Evolutionary conservation across 1,140 invertebrate genomes (phyloP), one percentile per base, ranked within the genome.

Genomic region (Anoplolepis gracilipes): DNA sequence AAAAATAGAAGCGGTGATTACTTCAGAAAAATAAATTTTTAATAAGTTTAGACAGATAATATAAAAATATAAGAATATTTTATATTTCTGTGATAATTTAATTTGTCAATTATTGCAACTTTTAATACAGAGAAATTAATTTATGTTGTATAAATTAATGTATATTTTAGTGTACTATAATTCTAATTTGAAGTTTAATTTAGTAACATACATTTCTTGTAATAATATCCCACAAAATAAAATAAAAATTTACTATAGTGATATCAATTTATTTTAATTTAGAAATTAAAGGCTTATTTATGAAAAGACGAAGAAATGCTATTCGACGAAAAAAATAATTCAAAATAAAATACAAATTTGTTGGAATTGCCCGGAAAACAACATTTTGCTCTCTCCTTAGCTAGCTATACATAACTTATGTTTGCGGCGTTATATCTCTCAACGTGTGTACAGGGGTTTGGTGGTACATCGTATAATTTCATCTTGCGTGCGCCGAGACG

Each of bases 391-490:
- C 13, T 49, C 78, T 73, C 19, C 67, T 81, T 81, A 81, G 72
- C 36, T 36, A 55, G 67, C 67, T 82, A 73, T 82, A 82, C 67
- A 72, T 59, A 73, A 82, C 65, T 72, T 82, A 82, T 42, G 67
- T 82, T 82, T 73, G 67, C 67, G 78, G 67, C 36, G 53, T 82
- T 82, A 61, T 82, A 82, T 73, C 78, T 82, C 67, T 49, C 77
- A 81, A 70, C 77, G 49, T 28, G 78, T 57, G 6, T 73, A 73
- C 70, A 36, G 25, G 46, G 19, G 69, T 72, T 70, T 28, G 69
- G 33, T 72, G 67, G 67, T 82, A 82, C 67, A 46, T 82, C 78
- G 78, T 82, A 82, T 82, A 82, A 82, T 82, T 82, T 82, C 78
- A 73, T 82, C 78, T 82, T n/a, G 78, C 78, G 67, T 73, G 78